Base-by-base conservation (phyloP, 2,888 invertebrate species). In the Agonopterix arenella region DNA sequence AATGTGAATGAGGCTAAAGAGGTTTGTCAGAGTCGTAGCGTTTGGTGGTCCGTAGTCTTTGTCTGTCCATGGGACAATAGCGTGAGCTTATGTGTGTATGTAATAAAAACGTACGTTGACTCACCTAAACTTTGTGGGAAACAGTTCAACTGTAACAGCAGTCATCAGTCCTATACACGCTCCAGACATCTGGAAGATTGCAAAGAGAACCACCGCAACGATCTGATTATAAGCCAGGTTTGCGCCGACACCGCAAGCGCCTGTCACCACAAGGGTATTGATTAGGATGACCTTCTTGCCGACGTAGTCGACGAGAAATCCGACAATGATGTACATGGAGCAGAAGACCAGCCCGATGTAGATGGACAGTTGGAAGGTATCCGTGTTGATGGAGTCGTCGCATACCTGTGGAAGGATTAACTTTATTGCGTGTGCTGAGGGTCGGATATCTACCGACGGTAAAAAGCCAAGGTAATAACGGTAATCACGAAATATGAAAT, bases 301-400 rank as follows among this genome's bases (percentile, higher is more conserved):
- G 43, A 88, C 52, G 48, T 76, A 68, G 70, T 88, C 88, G 0
- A 89, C 92, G 0, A 93, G 78, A 67, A 91, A 91, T 9, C 93
- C 92, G 11, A 93, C 93, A 16, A 91, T 61, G 37, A 93, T 65
- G 70, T 93, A 94, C 66, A 93, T 91, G 1, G 92, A 64, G 18
- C 93, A 88, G 64, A 93, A 93, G 4, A 91, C 90, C 0, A 90
- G 81, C 0, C 94, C 94, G 60, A 94, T 92, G 54, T 91, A 89
- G 55, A 94, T 89, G 46, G 94, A 91, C 46, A 92, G 91, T 61
- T 91, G 79, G 66, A 94, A 94, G 2, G 93, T 93, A 0, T 81
- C 79, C 0, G 89, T 76, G 65, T 93, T 92, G 55, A 93, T 90
- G 0, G 83, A 78, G 37, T 90, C 84, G 36, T 81, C 76, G 61